Base-by-base conservation (phyloP, 1,140 invertebrate species). In the Choristoneura fumiferana region DNA sequence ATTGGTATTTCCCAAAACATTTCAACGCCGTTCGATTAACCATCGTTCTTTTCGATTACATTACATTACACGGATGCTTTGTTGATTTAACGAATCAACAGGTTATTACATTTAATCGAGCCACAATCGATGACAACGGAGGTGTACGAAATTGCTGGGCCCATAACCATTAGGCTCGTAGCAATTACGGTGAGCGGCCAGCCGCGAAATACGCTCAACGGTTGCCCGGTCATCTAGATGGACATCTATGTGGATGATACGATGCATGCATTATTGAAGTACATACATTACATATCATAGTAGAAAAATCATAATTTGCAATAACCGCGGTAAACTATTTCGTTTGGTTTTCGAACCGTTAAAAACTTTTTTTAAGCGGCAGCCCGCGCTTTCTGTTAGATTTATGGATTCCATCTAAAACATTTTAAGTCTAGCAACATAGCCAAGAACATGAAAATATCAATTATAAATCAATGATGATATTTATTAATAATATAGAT, bases 181-280 rank as follows among this genome's bases (percentile, higher is more conserved):
- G 71, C 69, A 79, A 85, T 85, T 83, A 85, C 65, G 37, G 65
- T 10, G 60, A 36, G 68, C 73, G 78, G 61, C 67, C 69, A 73
- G 62, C 73, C 76, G 76, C 69, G 75, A 79, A 86, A 84, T 82
- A 65, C 67, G 55, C 62, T 70, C 63, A 52, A 62, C 62, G 58
- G 49, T 63, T 59, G 63, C 64, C 63, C 39, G 13, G 52, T 29
- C 22, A 29, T 29, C 22, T 29, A 29, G 22, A 29, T 29, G 22
- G 22, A 29, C 6, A 6, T 29, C 22, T 29, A 6, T 29, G 22
- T 29, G 22, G 2, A 29, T 6, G 2, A 29, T 29, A 6, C 22
- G 22, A 29, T 29, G 22, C 22, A 29, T 29, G 22, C 6, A 29
- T 29, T 6, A n/a, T 29, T 29, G 22, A 29, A 3, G 22, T 6